Conservation (phyloP, 2,113 vertebrate genomes). For the Pavo muticus region DNA sequence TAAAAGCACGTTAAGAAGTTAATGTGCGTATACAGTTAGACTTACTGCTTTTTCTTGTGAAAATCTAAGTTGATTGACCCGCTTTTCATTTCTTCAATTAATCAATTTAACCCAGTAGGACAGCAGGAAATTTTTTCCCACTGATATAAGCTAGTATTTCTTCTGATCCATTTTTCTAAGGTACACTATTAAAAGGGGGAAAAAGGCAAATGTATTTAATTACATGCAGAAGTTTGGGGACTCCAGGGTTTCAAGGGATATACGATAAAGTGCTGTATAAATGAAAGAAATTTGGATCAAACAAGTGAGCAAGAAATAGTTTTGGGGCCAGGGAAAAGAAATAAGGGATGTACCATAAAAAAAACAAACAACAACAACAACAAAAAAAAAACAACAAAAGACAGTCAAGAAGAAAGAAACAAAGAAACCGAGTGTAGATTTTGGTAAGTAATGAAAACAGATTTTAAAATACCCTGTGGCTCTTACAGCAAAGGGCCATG, state of each 20-base stretch:
- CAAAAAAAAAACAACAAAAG: neutral
- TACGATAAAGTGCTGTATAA: neutral
- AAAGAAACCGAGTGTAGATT: slow-evolving; percentile 30
- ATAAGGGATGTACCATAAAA: neutral
- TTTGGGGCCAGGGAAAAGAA: neutral
- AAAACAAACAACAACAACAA: neutral
- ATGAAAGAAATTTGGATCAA: neutral
- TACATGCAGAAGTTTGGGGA: neutral
- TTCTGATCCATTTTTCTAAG: slow-evolving; percentile 49
- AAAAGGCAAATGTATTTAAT: slow-evolving; percentile 21
- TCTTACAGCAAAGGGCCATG: slow-evolving; percentile 7
- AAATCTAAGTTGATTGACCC: neutral
- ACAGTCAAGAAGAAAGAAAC: slow-evolving; percentile 5
- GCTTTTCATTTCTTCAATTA: neutral
- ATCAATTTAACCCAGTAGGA: neutral
- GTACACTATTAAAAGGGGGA: neutral
- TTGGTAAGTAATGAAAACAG: slow-evolving; percentile 61
- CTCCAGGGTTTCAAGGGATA: neutral
- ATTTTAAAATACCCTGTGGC: slow-evolving; percentile 41
- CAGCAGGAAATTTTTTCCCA: neutral
- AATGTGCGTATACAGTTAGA: neutral
- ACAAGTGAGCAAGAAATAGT: neutral
- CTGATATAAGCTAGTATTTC: slow-evolving; percentile 42
- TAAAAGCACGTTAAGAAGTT: neutral
- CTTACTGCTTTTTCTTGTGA: neutral